These are phyloP conservation scores for Drosophila yooni DNA, from an alignment of 2,888 invertebrate genomes.

Conservation along the genomic window DNA sequence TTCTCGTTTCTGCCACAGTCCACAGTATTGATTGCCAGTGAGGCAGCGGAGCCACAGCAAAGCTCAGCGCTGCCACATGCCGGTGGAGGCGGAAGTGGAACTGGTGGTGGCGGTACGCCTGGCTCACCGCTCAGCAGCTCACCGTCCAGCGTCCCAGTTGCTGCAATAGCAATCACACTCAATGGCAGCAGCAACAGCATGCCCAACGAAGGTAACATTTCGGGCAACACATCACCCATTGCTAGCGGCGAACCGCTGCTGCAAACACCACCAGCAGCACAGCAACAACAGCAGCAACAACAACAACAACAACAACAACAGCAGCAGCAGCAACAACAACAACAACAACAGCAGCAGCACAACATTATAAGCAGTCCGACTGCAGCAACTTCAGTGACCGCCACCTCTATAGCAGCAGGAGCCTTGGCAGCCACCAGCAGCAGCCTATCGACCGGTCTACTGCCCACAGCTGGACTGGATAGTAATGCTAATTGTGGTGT, in stretches of 20 bases:
- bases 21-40: constrained; percentile 86
- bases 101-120: constrained; percentile 61
- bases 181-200: constrained; percentile 58
- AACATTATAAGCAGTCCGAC: constrained; percentile 74
- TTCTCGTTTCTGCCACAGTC: constrained; percentile 68
- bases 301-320: constrained; percentile 1
- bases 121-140: constrained; percentile 71
- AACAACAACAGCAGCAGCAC: constrained; percentile 54
- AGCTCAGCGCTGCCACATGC: constrained; percentile 67
- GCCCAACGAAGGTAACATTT: constrained; percentile 63
- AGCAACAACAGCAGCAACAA: constrained; percentile 33
- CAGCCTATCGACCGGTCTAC: constrained; percentile 66
- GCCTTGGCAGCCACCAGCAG: constrained; percentile 80
- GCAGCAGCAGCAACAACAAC: constrained; percentile 7
- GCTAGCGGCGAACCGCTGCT: constrained; percentile 70
- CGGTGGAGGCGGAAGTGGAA: constrained; percentile 41
- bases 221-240: constrained; percentile 75
- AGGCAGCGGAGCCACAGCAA: constrained; percentile 85
- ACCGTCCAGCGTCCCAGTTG: constrained; percentile 73
- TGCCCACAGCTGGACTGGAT: constrained; percentile 73
- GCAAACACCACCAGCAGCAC: constrained; percentile 67
- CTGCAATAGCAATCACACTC: constrained; percentile 54
- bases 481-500: constrained; percentile 66
- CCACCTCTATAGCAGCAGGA: constrained; percentile 76
- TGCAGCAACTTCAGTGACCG: constrained; percentile 74